phyloP scores from a whole-genome alignment of 2,888 invertebrate genomes.

The Heteropelma amictum region DNA sequence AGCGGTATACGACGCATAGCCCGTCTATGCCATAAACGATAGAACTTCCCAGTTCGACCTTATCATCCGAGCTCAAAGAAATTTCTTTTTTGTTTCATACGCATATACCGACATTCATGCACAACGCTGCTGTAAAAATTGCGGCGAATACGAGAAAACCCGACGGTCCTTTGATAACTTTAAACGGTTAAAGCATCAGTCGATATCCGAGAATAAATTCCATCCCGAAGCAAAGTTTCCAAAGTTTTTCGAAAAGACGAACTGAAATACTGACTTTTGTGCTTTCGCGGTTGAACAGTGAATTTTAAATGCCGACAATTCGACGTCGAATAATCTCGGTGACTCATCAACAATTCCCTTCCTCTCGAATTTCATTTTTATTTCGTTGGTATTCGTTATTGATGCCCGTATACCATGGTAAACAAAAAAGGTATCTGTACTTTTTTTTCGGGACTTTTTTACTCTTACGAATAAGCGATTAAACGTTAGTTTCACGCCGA shows the following conservation, averaged over 20 bases:
- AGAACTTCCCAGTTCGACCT: conserved; percentile 31
- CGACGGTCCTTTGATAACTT: conserved; percentile 21
- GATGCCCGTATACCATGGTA: too few relatives aligned
- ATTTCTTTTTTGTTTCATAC: too few relatives aligned
- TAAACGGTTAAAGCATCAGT: conserved; percentile 43
- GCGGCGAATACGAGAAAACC: conserved; percentile 23
- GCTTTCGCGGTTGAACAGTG: too few relatives aligned
- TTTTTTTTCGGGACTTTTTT: too few relatives aligned
- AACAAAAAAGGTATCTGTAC: too few relatives aligned
- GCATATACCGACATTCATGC: background rate
- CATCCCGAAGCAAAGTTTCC: background rate
- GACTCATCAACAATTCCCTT: background rate
- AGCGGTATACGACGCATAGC: too few relatives aligned
- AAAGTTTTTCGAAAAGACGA: background rate
- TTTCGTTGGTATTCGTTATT: conserved; percentile 24
- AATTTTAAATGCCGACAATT: too few relatives aligned
- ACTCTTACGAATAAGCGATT: too few relatives aligned
- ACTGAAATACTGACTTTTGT: too few relatives aligned
- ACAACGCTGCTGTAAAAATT: conserved; percentile 6
- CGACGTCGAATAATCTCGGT: background rate
- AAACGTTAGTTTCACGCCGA: too few relatives aligned
- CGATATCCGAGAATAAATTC: too few relatives aligned
- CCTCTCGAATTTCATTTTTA: conserved; percentile 12
- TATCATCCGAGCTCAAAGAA: conserved; percentile 48
- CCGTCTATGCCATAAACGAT: too few relatives aligned